These are phyloP conservation scores for Pocota personata DNA, from an alignment of 2,888 invertebrate species.

Conservation along the genomic window DNA sequence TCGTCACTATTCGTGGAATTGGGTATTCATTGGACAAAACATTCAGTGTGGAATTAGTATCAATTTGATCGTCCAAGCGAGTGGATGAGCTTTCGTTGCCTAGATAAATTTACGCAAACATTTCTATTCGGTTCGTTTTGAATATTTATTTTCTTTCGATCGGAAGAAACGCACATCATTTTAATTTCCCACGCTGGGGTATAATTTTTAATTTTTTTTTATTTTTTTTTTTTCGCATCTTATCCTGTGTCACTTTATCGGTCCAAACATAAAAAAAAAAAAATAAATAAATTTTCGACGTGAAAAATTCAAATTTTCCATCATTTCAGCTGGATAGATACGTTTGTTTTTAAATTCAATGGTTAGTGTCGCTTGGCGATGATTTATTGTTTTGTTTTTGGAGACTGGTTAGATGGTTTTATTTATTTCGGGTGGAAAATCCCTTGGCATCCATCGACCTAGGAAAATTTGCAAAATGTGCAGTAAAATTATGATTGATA, in stretches of 20 bases:
- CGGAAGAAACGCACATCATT: neutral
- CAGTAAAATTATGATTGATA: neutral
- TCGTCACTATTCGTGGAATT: constrained; percentile 37
- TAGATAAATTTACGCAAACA: constrained; percentile 23
- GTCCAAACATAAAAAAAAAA: neutral
- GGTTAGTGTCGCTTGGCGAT: constrained; percentile 2
- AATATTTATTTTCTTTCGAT: constrained; percentile 3
- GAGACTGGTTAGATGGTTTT: constrained; percentile 3
- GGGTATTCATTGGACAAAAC: constrained; percentile 32
- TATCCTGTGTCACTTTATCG: constrained; percentile 2
- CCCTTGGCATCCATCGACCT: neutral
- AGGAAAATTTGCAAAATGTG: neutral
- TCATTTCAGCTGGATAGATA: neutral
- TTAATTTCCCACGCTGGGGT: neutral
- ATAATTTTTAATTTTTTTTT: too few relatives aligned
- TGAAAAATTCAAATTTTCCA: neutral
- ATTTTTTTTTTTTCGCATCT: neutral
- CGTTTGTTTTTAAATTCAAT: neutral
- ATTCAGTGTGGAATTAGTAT: constrained; percentile 48
- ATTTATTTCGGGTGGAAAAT: neutral
- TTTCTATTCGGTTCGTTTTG: neutral
- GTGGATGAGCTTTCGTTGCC: constrained; percentile 56
- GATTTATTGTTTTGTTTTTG: constrained; percentile 2
- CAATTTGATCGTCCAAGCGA: constrained; percentile 47
- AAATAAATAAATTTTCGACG: neutral